phyloP scores from a whole-genome alignment of 2,888 invertebrate genomes.

The Microctonus hyperodae region DNA sequence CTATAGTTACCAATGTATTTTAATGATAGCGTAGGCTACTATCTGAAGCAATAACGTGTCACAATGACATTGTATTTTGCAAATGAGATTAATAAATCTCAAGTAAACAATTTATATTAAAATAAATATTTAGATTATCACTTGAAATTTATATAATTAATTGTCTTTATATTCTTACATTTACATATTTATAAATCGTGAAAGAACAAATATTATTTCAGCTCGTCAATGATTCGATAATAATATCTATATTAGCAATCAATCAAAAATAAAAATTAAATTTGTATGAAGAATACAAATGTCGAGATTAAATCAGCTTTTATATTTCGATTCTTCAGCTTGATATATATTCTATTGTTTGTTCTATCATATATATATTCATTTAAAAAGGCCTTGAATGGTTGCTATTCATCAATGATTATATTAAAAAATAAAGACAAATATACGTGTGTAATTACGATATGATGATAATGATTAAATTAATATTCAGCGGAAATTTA shows the following conservation, averaged over 20 bases:
- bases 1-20: background rate
- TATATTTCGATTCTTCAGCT: background rate
- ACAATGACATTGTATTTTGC: no score
- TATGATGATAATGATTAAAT: slow-evolving; percentile 11
- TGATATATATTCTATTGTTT: slow-evolving; percentile 17
- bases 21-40: background rate
- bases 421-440: background rate
- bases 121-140: no score
- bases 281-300: slow-evolving; percentile 9
- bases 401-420: background rate
- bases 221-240: background rate
- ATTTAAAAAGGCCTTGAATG: slow-evolving; percentile 15
- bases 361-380: slow-evolving; percentile 13
- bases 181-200: no score
- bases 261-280: slow-evolving; percentile 13
- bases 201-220: no score
- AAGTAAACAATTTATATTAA: no score
- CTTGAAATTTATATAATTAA: no score
- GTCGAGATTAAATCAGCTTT: slow-evolving; percentile 13
- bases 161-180: no score
- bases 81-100: no score
- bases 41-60: no score
- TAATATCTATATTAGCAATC: background rate
- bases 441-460: background rate
- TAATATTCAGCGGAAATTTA: slow-evolving; percentile 2